phyloP scores from a whole-genome alignment of 2,888 invertebrate species.

The Cataglyphis cursor region DNA sequence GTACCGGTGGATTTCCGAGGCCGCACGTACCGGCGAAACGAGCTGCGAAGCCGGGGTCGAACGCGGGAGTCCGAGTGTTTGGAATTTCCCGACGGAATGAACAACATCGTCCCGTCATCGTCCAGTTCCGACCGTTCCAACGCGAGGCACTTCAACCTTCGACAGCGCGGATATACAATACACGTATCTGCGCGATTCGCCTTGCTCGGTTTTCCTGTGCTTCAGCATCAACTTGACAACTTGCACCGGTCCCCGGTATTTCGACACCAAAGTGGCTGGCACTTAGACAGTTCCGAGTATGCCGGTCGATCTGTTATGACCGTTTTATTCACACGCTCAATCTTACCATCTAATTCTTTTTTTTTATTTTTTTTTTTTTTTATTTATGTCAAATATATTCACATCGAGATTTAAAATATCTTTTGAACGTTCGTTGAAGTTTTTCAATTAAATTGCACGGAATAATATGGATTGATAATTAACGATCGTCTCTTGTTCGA shows the following conservation, averaged over 20 bases:
- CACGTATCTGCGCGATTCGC: slow-evolving; percentile 46
- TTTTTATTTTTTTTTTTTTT: neutral
- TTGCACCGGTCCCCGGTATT: slow-evolving; percentile 18
- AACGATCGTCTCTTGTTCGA: slow-evolving; percentile 6
- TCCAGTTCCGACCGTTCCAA: slow-evolving; percentile 5
- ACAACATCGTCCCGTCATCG: slow-evolving; percentile 47
- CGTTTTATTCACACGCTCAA: neutral
- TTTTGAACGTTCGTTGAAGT: neutral
- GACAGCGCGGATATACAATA: slow-evolving; percentile 20
- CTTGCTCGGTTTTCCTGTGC: slow-evolving; percentile 6
- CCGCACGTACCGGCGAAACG: slow-evolving; percentile 77
- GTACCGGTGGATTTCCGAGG: slow-evolving; percentile 73
- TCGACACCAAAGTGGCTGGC: slow-evolving; percentile 2
- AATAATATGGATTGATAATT: slow-evolving; percentile 34
- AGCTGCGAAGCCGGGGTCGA: slow-evolving; percentile 75
- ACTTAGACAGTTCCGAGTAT: slow-evolving; percentile 2
- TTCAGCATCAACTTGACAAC: slow-evolving; percentile 27
- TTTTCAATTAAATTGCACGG: slow-evolving; percentile 19
- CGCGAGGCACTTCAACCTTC: neutral
- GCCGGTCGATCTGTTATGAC: slow-evolving; percentile 5
- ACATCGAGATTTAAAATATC: neutral
- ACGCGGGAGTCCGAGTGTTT: slow-evolving; percentile 68
- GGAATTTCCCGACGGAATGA: slow-evolving; percentile 68
- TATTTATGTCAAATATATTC: neutral
- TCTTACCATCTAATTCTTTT: neutral